Percentiles rank a stretch among this genome's conserved stretches.
These are phyloP conservation scores for Podarcis lilfordi DNA, from an alignment of 2,797 vertebrate genomes.

Conservation along the genomic window DNA sequence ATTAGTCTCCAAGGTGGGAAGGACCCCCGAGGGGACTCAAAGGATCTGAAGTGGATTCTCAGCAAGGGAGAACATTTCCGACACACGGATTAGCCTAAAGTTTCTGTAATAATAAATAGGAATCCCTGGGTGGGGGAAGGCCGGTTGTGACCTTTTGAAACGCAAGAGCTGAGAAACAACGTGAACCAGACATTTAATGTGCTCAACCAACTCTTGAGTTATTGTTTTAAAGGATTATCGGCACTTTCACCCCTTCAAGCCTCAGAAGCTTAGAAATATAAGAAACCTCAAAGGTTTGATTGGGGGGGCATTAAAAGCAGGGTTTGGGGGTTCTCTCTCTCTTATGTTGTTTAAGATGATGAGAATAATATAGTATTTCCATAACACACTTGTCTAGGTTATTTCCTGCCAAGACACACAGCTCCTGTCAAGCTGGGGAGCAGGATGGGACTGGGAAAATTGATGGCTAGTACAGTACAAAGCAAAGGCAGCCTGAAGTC, in stretches of 20 bases:
- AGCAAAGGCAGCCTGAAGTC: not conserved
- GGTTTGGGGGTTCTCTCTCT: not conserved
- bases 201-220: not conserved
- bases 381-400: not conserved
- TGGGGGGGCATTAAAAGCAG: not conserved
- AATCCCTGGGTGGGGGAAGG: not conserved
- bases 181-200: not conserved
- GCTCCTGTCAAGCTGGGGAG: not conserved
- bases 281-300: not conserved
- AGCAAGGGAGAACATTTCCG: conserved; percentile 6
- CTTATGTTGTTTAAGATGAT: not conserved
- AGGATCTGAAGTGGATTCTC: not conserved
- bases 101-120: conserved; percentile 20
- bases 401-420: not conserved
- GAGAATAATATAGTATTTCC: not conserved
- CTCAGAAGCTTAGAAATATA: not conserved
- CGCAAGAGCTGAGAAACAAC: not conserved
- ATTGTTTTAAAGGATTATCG: not conserved
- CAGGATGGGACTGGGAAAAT: not conserved
- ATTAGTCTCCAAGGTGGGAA: conserved; percentile 23
- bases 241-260: not conserved
- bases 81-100: conserved; percentile 1
- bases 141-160: conserved; percentile 15
- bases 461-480: not conserved
- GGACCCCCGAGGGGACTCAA: not conserved